Conservation (phyloP, 2,797 vertebrate species). For the Sparidentex hasta region DNA sequence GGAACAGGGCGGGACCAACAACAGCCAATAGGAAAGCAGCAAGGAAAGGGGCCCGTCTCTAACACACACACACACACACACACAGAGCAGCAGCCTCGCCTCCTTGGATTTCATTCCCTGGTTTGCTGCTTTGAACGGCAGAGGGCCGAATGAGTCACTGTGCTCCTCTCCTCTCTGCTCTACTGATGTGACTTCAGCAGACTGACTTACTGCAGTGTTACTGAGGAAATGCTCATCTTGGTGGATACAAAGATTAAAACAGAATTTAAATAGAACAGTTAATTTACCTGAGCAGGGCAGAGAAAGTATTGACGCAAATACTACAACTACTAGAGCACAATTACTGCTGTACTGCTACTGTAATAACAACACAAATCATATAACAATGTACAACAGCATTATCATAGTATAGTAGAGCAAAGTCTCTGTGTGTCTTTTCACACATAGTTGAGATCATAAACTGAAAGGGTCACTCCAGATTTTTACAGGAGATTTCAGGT, state of each 20-base stretch:
- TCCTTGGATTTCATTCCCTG: constrained; percentile 20
- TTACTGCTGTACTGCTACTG: too few relatives aligned
- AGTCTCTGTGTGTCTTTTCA: background rate
- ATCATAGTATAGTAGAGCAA: background rate
- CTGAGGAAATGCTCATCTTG: background rate
- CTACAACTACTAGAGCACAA: background rate
- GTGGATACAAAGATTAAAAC: background rate
- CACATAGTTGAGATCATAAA: background rate
- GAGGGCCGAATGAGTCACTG: constrained; percentile 64
- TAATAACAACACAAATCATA: too few relatives aligned
- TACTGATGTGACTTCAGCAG: background rate
- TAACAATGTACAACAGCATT: background rate
- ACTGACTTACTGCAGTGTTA: background rate
- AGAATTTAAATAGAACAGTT: background rate
- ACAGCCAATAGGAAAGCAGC: constrained; percentile 67
- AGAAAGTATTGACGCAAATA: background rate
- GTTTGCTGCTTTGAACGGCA: constrained; percentile 66
- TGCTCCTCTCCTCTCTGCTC: background rate
- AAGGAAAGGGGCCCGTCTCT: constrained; percentile 71
- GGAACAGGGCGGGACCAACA: constrained; percentile 62
- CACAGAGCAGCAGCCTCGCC: constrained; percentile 9
- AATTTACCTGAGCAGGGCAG: background rate
- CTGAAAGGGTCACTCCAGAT: background rate
- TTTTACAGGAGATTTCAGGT: background rate
- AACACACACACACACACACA: constrained; percentile 3